Percentiles rank a stretch among this genome's conserved stretches.
These are phyloP conservation scores for Nephotettix cincticeps DNA, from an alignment of 1,140 invertebrate species.

Conservation along the genomic window DNA sequence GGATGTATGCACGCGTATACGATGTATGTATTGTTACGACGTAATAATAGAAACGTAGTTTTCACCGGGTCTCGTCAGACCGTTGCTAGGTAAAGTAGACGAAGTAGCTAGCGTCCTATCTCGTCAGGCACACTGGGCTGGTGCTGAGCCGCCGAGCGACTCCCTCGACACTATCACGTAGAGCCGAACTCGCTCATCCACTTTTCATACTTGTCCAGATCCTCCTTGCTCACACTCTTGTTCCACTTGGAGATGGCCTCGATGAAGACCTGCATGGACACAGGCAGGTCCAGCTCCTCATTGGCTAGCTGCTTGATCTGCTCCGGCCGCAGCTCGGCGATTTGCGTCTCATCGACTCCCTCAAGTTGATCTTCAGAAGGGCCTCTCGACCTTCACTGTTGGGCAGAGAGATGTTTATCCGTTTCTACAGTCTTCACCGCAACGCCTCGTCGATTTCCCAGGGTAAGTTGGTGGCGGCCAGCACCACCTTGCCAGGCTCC, in stretches of 20 bases:
- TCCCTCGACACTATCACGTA: slow-evolving; percentile 55
- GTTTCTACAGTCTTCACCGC: slow-evolving; percentile 91
- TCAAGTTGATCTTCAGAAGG: slow-evolving; percentile 87
- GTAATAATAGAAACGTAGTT: too few species aligned
- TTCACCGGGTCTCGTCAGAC: too few species aligned
- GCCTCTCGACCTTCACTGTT: slow-evolving; percentile 90
- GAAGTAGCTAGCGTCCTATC: too few species aligned
- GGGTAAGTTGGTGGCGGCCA: slow-evolving; percentile 99
- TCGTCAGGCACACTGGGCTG: too few species aligned
- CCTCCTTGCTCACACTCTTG: slow-evolving; percentile 93
- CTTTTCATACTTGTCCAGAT: slow-evolving; percentile 94
- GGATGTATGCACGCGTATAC: too few species aligned
- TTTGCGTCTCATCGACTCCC: slow-evolving; percentile 96
- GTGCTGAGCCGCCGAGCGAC: not conserved
- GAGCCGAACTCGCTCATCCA: slow-evolving; percentile 99
- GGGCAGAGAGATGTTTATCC: slow-evolving; percentile 99
- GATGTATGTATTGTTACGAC: too few species aligned
- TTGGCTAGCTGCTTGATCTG: slow-evolving; percentile 93
- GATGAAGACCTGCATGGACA: slow-evolving; percentile 87
- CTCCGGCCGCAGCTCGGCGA: slow-evolving; percentile 90
- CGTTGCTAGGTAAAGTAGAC: too few species aligned
- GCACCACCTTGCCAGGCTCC: slow-evolving; percentile 78
- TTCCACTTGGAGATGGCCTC: slow-evolving; percentile 93
- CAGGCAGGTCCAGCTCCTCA: slow-evolving; percentile 93
- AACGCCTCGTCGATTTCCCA: slow-evolving; percentile 99